phyloP scores from a whole-genome alignment of 1,140 invertebrate species.

The Macrostomum lignano region DNA sequence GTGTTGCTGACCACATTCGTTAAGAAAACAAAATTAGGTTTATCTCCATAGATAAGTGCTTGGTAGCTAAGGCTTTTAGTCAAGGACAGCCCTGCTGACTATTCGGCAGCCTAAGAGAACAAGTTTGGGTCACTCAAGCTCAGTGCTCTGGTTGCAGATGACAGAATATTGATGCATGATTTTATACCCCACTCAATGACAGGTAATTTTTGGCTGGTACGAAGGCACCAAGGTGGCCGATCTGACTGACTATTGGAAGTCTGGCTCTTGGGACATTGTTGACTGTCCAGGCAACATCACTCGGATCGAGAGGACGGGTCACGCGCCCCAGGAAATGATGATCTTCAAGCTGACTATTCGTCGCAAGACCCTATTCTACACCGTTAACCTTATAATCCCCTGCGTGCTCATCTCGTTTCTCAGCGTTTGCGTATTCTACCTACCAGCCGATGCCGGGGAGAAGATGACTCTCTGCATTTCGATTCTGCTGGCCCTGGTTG shows the following conservation, averaged over 20 bases:
- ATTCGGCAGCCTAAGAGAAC: too few species aligned
- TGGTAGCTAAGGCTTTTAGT: too few species aligned
- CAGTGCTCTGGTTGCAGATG: too few species aligned
- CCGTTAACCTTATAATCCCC: conserved; percentile 87
- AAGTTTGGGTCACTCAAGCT: too few species aligned
- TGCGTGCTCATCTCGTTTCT: conserved; percentile 93
- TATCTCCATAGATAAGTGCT: too few species aligned
- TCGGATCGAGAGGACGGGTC: conserved; percentile 5
- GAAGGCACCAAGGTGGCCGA: conserved; percentile 79
- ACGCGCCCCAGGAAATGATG: conserved; percentile 8
- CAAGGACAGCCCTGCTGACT: too few species aligned
- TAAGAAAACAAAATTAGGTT: too few species aligned
- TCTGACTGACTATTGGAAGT: conserved; percentile 83
- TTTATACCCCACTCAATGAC: too few species aligned
- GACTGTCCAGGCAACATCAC: conserved; percentile 45
- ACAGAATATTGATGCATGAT: too few species aligned
- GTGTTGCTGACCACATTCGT: too few species aligned
- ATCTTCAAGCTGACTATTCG: conserved; percentile 55
- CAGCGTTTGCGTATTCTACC: conserved; percentile 84
- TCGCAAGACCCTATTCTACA: conserved; percentile 91
- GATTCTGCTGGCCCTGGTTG: conserved; percentile 90
- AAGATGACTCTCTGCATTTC: conserved; percentile 76
- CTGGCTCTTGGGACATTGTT: conserved; percentile 94
- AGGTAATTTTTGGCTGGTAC: conserved; percentile 68
- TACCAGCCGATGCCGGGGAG: conserved; percentile 46